These are phyloP conservation scores for Catajapyx aquilonaris DNA, from an alignment of 1,140 invertebrate species.

Conservation along the genomic window DNA sequence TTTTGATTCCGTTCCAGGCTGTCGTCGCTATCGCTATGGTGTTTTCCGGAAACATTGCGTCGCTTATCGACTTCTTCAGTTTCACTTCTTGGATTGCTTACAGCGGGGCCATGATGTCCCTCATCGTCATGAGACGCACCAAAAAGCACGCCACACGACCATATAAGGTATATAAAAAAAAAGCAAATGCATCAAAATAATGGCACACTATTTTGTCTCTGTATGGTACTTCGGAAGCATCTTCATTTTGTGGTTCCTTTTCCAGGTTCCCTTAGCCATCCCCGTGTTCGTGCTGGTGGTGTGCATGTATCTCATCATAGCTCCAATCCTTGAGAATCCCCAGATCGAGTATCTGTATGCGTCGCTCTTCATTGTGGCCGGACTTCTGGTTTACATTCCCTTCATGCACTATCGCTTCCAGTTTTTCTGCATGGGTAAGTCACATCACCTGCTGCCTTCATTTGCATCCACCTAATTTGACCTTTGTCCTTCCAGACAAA, in stretches of 20 bases:
- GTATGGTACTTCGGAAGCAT: too few species aligned
- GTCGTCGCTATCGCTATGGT: constrained; percentile 43
- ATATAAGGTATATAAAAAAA: constrained; percentile 69
- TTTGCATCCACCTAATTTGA: too few species aligned
- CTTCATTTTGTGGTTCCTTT: too few species aligned
- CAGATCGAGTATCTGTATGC: constrained; percentile 83
- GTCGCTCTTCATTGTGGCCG: constrained; percentile 65
- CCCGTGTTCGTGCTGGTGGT: constrained; percentile 69
- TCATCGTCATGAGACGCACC: constrained; percentile 70
- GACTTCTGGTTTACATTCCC: constrained; percentile 76
- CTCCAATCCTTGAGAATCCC: constrained; percentile 78
- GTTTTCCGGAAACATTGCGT: constrained; percentile 67
- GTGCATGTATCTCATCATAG: constrained; percentile 75
- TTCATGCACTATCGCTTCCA: constrained; percentile 74
- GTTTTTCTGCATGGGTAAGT: constrained; percentile 61
- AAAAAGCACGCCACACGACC: constrained; percentile 68
- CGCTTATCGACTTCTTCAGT: constrained; percentile 85
- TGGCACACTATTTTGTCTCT: too few species aligned
- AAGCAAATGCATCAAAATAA: too few species aligned
- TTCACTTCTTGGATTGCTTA: constrained; percentile 93
- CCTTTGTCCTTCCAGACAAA: constrained; percentile 37
- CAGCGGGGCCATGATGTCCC: constrained; percentile 65
- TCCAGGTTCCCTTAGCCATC: constrained; percentile 72
- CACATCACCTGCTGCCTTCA: too few species aligned
- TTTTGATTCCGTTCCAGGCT: constrained; percentile 26